A percentile compares a stretch with the other conserved stretches of the same genome.
These are phyloP conservation scores for Anableps anableps DNA, from an alignment of 2,797 vertebrate genomes.

Conservation along the genomic window DNA sequence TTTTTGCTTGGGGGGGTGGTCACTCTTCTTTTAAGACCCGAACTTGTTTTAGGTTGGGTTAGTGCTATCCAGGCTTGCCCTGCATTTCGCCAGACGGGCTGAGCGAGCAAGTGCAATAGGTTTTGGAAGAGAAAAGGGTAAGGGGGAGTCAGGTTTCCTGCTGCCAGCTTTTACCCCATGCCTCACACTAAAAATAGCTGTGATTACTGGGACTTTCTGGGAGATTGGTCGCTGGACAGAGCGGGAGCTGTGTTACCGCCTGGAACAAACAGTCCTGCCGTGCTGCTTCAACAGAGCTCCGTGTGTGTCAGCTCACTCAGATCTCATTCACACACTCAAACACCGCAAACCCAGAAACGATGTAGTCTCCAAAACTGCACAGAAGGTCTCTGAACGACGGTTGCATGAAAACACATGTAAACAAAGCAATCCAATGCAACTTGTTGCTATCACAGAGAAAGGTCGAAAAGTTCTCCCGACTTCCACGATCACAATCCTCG, in stretches of 20 bases:
- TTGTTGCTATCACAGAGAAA: slow-evolving; percentile 53
- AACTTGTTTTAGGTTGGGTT: slow-evolving; percentile 22
- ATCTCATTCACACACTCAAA: slow-evolving; percentile 19
- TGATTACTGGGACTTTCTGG: slow-evolving; percentile 67
- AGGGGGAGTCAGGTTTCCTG: slow-evolving; percentile 81
- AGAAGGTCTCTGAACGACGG: neutral
- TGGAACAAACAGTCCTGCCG: slow-evolving; percentile 26
- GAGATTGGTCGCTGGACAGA: slow-evolving; percentile 18
- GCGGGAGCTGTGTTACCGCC: slow-evolving; percentile 55
- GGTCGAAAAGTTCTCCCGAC: slow-evolving; percentile 31
- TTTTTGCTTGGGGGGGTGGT: too few species aligned
- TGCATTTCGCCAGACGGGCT: slow-evolving; percentile 64
- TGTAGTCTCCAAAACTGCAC: neutral
- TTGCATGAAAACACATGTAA: slow-evolving; percentile 59
- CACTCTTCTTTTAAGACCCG: neutral
- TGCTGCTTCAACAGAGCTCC: neutral
- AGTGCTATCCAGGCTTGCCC: slow-evolving; percentile 58
- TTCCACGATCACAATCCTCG: slow-evolving; percentile 31
- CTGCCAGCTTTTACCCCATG: slow-evolving; percentile 85
- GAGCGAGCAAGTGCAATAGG: slow-evolving; percentile 53
- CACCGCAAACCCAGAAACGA: neutral
- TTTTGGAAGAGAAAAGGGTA: slow-evolving; percentile 71
- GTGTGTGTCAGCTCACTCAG: slow-evolving; percentile 15
- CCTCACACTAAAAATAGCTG: slow-evolving; percentile 84
- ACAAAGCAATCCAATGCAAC: slow-evolving; percentile 58